Base-by-base conservation (phyloP, 2,888 invertebrate species). In the Taphrorychus bicolor region DNA sequence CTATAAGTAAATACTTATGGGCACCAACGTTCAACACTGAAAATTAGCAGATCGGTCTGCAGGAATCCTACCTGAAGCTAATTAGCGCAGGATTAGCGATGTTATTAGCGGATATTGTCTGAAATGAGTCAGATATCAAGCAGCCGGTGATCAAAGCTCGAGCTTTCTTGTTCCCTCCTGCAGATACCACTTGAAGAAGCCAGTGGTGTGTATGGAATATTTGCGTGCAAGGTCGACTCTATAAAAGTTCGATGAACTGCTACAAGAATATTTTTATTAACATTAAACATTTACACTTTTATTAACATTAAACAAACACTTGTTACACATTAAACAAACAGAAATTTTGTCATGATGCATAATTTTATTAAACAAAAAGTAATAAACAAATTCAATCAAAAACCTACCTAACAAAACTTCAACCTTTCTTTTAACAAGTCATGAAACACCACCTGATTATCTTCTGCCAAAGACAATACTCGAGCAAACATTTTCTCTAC, bases 401-500 rank as follows among this genome's bases (percentile, higher is more conserved):
- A n/a, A n/a, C 32, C 7, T 7, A 9, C 11, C 32, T n/a, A n/a
- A n/a, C 7, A 32, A 32, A 24, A 24, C 11, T 2, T 16, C 32
- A 54, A 14, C n/a, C 21, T 54, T 1, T 19, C 3, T 16, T 54
- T 54, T 32, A 54, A 54, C 32, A 54, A 54, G 24, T 32, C 1
- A 54, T 54, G 24, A 54, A 54, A 32, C 80, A 95, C 93, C 72
- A 97, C 77, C 80, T 98, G 98, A 77, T 97, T 94, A 76, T 97
- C 96, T 0, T 93, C 91, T 78, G 92, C 93, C 78, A 99, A 83
- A 78, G 91, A 90, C 81, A 94, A 90, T 54, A 98, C 93, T 87
- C 94, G 94, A 78, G 95, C 93, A 76, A 98, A 85, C 59, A 98
- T 86, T 77, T 94, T 95, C 80, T 94, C 92, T 56, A 97, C 94